phyloP scores from a whole-genome alignment of 2,113 vertebrate genomes.

The Podocnemis expansa region DNA sequence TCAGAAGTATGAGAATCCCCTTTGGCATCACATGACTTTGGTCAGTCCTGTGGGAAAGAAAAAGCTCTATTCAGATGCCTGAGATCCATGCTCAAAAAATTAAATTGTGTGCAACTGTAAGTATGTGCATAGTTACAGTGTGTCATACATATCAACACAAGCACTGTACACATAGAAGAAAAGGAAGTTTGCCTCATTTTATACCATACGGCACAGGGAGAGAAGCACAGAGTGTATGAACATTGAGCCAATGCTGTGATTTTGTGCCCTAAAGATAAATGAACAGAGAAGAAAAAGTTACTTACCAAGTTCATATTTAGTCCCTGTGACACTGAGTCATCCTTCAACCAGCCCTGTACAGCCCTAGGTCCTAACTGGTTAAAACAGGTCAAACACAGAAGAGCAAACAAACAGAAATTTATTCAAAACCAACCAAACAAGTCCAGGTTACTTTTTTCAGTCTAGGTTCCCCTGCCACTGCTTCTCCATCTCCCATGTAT shows the following conservation, averaged over 20 bases:
- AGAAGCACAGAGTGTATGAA: neutral
- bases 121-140: neutral
- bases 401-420: neutral
- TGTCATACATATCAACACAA: neutral
- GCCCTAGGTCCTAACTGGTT: neutral
- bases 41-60: rapidly evolving
- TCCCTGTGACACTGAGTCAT: neutral
- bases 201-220: neutral
- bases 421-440: neutral
- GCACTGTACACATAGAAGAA: neutral
- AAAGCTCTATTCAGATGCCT: neutral
- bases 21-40: neutral
- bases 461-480: neutral
- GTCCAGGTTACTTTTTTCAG: neutral
- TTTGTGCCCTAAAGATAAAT: rapidly evolving
- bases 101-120: neutral
- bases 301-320: neutral
- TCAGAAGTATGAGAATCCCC: slow-evolving; percentile 5
- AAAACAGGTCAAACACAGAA: neutral
- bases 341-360: neutral
- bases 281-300: neutral
- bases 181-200: neutral
- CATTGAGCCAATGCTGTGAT: rapidly evolving
- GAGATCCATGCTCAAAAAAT: neutral
- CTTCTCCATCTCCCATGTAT: neutral